A percentile compares a stretch with the other conserved stretches of the same genome.
Conservation (phyloP, 2,888 invertebrate species). For the Synanthedon andrenaeformis region DNA sequence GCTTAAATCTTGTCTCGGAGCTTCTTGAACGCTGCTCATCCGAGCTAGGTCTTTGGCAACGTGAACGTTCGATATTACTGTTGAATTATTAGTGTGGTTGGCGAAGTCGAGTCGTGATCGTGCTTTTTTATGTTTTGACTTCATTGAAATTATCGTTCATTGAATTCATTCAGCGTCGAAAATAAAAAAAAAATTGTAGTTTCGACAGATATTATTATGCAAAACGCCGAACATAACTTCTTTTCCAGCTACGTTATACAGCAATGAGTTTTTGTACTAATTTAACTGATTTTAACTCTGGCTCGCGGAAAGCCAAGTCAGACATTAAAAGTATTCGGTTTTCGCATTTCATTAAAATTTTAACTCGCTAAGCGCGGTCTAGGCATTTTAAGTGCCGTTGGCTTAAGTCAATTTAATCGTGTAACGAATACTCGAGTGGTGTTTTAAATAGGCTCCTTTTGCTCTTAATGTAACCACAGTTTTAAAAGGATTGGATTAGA, state of each 20-base stretch:
- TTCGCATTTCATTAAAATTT: conserved; percentile 50
- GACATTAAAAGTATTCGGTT: conserved; percentile 44
- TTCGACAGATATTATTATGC: background rate
- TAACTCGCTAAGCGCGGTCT: conserved; percentile 38
- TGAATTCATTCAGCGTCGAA: too few relatives aligned
- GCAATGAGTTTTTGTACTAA: conserved; percentile 9
- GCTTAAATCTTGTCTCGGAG: too few relatives aligned
- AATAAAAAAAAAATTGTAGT: too few relatives aligned
- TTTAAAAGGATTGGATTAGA: background rate
- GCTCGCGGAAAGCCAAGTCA: conserved; percentile 21
- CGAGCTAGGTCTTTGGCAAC: too few relatives aligned
- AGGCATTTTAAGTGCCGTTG: conserved; percentile 33
- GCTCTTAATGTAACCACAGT: conserved; percentile 18
- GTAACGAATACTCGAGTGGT: conserved; percentile 37
- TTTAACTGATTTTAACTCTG: conserved; percentile 26
- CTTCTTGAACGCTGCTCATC: too few relatives aligned
- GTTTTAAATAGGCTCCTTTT: conserved; percentile 19
- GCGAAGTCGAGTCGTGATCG: too few relatives aligned
- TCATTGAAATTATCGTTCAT: too few relatives aligned
- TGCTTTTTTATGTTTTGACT: too few relatives aligned
- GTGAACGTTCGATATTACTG: too few relatives aligned
- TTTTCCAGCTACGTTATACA: conserved; percentile 3
- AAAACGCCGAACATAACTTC: background rate
- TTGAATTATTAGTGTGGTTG: too few relatives aligned
- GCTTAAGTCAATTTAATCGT: conserved; percentile 41